phyloP scores from a whole-genome alignment of 1,140 invertebrate species.

The Polypedilum pembai region DNA sequence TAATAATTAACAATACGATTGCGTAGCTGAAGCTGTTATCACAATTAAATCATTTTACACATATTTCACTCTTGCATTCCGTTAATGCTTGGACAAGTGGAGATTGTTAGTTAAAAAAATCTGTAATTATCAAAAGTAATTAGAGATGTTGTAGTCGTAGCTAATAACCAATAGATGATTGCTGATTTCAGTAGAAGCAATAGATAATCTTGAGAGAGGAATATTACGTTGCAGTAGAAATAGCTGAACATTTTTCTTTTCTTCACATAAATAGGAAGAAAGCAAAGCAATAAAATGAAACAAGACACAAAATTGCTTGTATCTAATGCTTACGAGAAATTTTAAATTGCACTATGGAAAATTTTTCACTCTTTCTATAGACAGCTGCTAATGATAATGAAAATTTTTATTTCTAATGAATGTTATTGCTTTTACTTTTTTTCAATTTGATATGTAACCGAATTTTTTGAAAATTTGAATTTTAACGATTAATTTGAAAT shows the following conservation, averaged over 20 bases:
- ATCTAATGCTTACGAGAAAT: neutral
- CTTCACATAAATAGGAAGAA: neutral
- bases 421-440: too few relatives aligned
- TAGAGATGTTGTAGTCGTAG: neutral
- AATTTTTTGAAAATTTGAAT: too few relatives aligned
- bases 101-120: neutral
- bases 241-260: neutral
- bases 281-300: neutral
- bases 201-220: neutral
- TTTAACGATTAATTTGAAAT: too few relatives aligned
- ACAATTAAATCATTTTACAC: too few relatives aligned
- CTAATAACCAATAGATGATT: neutral
- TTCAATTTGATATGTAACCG: too few relatives aligned
- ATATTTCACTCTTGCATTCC: too few relatives aligned
- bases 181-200: neutral
- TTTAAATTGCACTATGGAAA: neutral
- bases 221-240: neutral
- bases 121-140: neutral
- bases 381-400: too few relatives aligned
- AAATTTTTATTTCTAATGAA: too few relatives aligned
- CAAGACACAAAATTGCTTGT: constrained; percentile 18
- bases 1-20: too few relatives aligned
- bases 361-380: too few relatives aligned
- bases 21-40: too few relatives aligned
- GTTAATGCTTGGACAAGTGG: too few relatives aligned